Conservation (phyloP, 1,140 invertebrate genomes). For the Condylostylus longicornis region DNA sequence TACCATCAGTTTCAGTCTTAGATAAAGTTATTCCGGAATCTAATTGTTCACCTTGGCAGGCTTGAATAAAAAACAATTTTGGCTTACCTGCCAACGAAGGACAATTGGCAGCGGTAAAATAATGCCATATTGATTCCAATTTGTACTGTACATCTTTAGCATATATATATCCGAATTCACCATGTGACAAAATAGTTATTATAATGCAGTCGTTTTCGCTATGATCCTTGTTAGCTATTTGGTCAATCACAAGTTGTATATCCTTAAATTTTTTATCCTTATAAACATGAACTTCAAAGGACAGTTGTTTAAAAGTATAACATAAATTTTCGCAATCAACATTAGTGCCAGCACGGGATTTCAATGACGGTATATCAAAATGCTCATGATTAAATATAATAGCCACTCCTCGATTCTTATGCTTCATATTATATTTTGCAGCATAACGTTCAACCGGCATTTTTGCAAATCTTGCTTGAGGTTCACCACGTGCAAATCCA, state of each 20-base stretch:
- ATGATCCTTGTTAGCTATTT: slow-evolving; percentile 46
- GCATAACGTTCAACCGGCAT: too few species aligned
- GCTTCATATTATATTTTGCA: slow-evolving; percentile 77
- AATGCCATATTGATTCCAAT: slow-evolving; percentile 57
- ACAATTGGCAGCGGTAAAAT: slow-evolving; percentile 72
- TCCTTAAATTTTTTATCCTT: slow-evolving; percentile 42
- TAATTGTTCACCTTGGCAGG: slow-evolving; percentile 68
- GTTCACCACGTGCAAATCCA: too few species aligned
- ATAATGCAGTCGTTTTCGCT: slow-evolving; percentile 55
- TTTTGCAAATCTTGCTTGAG: too few species aligned
- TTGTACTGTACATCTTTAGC: slow-evolving; percentile 67
- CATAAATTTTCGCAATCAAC: slow-evolving; percentile 49
- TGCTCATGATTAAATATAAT: slow-evolving; percentile 76
- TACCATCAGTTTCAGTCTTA: slow-evolving; percentile 42
- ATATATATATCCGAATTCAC: slow-evolving; percentile 67
- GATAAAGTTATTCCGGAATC: slow-evolving; percentile 44
- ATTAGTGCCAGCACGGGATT: slow-evolving; percentile 49
- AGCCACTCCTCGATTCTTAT: slow-evolving; percentile 57
- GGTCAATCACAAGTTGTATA: slow-evolving; percentile 31
- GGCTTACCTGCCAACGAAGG: slow-evolving; percentile 72
- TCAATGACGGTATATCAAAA: slow-evolving; percentile 41
- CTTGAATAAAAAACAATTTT: slow-evolving; percentile 77
- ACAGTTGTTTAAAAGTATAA: slow-evolving; percentile 43
- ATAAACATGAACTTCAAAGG: slow-evolving; percentile 49
- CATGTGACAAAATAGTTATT: slow-evolving; percentile 68